A percentile compares a stretch with the other conserved stretches of the same genome.
Evolutionary conservation across 2,113 vertebrate species (phyloP).

Genomic region (Oplegnathus fasciatus): DNA sequence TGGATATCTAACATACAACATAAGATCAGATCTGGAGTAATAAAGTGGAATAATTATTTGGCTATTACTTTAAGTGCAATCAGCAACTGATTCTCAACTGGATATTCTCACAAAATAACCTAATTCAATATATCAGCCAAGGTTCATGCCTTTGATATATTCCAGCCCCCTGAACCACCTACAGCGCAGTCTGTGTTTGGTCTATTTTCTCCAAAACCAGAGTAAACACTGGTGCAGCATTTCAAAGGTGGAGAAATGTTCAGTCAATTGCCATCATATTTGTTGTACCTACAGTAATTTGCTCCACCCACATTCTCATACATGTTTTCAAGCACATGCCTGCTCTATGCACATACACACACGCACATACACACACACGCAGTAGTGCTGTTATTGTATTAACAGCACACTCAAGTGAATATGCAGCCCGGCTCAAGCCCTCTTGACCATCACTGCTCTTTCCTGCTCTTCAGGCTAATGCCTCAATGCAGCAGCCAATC

Average conservation of each 20-base stretch:
- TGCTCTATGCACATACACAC: background rate
- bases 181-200: background rate
- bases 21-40: slow-evolving; percentile 28
- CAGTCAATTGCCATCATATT: background rate
- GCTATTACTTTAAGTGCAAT: background rate
- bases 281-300: background rate
- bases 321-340: background rate
- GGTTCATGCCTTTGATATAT: background rate
- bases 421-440: slow-evolving; percentile 28
- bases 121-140: background rate
- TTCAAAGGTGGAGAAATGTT: background rate
- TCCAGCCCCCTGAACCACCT: background rate
- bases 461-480: slow-evolving; percentile 34
- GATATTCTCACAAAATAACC: background rate
- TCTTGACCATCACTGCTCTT: slow-evolving; percentile 24
- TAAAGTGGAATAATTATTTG: slow-evolving; percentile 23
- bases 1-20: slow-evolving; percentile 36
- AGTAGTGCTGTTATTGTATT: background rate
- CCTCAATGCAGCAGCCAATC: slow-evolving; percentile 24
- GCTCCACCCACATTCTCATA: background rate
- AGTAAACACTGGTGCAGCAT: background rate
- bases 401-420: slow-evolving; percentile 38
- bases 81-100: too few species aligned
- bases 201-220: background rate
- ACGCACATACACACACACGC: background rate